Percentiles rank a stretch among this genome's conserved stretches.
These are phyloP conservation scores for Eulemur rufifrons DNA, from an alignment of 2,113 vertebrate genomes.

Conservation along the genomic window DNA sequence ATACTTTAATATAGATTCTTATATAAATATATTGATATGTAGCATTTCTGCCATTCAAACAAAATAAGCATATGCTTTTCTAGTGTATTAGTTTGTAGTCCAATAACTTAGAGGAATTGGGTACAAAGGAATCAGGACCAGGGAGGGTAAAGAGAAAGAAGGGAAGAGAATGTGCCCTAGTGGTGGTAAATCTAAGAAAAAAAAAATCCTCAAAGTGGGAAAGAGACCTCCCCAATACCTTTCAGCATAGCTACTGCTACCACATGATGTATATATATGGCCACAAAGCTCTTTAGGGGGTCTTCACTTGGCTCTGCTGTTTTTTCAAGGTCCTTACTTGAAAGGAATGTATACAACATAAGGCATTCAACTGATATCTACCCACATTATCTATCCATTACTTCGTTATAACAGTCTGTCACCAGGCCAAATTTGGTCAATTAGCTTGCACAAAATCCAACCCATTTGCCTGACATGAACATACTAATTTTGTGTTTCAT, in stretches of 20 bases:
- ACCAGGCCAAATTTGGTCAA: constrained; percentile 14
- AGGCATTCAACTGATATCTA: neutral
- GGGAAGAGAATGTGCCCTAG: neutral
- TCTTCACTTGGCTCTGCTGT: neutral
- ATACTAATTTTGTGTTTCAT: constrained; percentile 53
- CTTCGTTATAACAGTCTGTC: neutral
- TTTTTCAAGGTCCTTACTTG: neutral
- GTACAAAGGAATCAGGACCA: neutral
- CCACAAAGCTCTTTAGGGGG: neutral
- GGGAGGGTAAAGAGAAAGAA: neutral
- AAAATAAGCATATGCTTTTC: constrained; percentile 30
- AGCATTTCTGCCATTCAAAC: constrained; percentile 54
- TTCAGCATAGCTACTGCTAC: neutral
- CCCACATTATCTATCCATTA: neutral
- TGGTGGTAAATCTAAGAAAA: neutral
- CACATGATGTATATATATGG: neutral
- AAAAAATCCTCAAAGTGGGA: neutral
- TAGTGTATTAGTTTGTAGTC: neutral
- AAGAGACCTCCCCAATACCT: neutral
- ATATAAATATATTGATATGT: constrained; percentile 25
- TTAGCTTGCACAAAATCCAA: constrained; percentile 49
- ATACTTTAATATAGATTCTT: constrained; percentile 10
- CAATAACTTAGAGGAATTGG: neutral
- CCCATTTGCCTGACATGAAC: neutral
- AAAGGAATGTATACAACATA: constrained; percentile 17